Evolutionary conservation across 2,797 vertebrate genomes (phyloP).

Genomic region (Morus bassanus): DNA sequence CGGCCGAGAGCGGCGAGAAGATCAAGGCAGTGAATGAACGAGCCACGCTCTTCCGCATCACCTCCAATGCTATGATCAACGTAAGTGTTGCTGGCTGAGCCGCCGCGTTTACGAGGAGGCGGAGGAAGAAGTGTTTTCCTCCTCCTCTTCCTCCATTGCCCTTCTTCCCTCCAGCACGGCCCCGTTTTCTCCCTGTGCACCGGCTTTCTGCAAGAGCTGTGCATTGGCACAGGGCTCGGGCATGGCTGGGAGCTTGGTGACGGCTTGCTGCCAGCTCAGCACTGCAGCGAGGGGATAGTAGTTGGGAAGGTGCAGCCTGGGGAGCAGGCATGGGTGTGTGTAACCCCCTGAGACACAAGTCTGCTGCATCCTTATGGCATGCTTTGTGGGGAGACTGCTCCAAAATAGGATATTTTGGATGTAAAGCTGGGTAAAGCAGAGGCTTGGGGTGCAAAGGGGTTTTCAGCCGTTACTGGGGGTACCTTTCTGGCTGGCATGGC

Average conservation of each 20-base stretch:
- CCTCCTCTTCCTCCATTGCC: background rate
- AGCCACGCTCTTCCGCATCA: conserved; percentile 97
- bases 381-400: background rate
- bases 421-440: fast-evolving
- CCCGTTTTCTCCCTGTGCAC: fast-evolving
- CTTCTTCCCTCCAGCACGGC: fast-evolving
- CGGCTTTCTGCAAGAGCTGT: background rate
- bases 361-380: fast-evolving
- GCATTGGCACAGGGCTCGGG: fast-evolving
- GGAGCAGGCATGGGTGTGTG: fast-evolving
- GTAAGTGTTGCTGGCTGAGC: conserved; percentile 74
- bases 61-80: conserved; percentile 99
- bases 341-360: fast-evolving
- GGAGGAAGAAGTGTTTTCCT: background rate
- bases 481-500: background rate
- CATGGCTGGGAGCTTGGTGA: fast-evolving
- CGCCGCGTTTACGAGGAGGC: fast-evolving
- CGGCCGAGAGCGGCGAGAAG: conserved; percentile 89
- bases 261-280: background rate
- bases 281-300: fast-evolving
- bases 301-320: background rate
- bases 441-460: background rate
- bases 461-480: fast-evolving
- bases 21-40: conserved; percentile 93
- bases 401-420: fast-evolving